These are phyloP conservation scores for Muricea muricata DNA, from an alignment of 92 coral and sea anemone genomes.

Conservation along the genomic window DNA sequence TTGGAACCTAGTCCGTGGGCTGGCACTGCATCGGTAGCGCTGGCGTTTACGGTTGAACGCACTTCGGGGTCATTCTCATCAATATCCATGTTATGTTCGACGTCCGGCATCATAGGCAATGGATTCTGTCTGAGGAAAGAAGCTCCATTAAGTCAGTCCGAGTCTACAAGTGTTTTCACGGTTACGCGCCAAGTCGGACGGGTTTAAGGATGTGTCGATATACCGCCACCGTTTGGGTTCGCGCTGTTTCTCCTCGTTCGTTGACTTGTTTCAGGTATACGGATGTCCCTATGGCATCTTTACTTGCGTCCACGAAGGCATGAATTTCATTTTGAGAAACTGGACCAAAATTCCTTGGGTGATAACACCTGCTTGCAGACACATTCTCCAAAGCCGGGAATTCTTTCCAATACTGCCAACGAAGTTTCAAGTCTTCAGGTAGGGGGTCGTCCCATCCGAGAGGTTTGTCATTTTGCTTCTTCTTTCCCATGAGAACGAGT, in stretches of 20 bases:
- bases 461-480: not conserved
- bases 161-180: not conserved
- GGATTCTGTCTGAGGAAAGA: not conserved
- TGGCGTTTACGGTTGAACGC: not conserved
- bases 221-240: conserved; percentile 38
- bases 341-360: conserved; percentile 12
- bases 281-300: conserved; percentile 43
- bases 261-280: conserved; percentile 28
- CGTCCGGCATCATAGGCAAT: not conserved
- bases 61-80: conserved; percentile 52
- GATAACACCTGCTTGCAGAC: conserved; percentile 28
- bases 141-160: conserved; percentile 21
- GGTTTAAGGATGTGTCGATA: conserved; percentile 5
- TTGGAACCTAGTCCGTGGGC: not conserved
- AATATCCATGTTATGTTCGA: not conserved
- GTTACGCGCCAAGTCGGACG: conserved; percentile 47
- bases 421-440: conserved; percentile 9
- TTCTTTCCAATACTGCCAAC: conserved; percentile 35
- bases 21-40: not conserved
- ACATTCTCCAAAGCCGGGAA: conserved; percentile 20
- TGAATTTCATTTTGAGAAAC: conserved; percentile 34
- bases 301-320: conserved; percentile 54
- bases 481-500: conserved; percentile 46
- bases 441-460: conserved; percentile 59
- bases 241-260: not conserved